Evolutionary conservation across 2,113 vertebrate genomes (phyloP), one percentile per base, ranked within the genome.

Genomic region (Serranochromis macrocephalus): DNA sequence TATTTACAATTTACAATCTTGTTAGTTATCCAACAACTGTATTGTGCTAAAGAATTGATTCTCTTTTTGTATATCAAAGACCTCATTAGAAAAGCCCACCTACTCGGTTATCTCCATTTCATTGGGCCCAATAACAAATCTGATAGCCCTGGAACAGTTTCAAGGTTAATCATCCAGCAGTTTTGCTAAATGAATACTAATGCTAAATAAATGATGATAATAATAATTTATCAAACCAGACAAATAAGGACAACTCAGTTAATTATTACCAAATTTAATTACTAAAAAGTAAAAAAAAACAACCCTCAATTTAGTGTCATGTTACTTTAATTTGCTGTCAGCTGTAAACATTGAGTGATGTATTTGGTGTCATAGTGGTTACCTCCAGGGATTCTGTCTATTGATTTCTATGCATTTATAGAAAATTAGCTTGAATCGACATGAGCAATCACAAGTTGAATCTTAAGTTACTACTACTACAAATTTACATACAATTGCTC

Each of bases 21-120:
- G 14, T 40, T 10, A 17, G 11, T 75, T 82, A 85, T 94, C 91
- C n/a, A 53, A 84, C 90, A 89, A 91, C 79, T 93, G 87, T 91
- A 88, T 85, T 91, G 87, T 83, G 31, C 79, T 91, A 73, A 84
- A 90, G 91, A 94, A 94, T 16, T 84, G 82, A 82, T 51, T 87
- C 55, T 90, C 66, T 86, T 80, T 93, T 92, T 89, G 83, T 92
- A 90, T 92, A 84, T 85, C 84, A 80, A 85, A 93, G 78, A 87
- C 92, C 92, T 94, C 92, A 95, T 95, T 94, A 95, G 93, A 93
- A 90, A 94, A 91, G 82, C 85, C 84, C 85, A 85, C 68, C 79
- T 45, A 57, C 82, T 55, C 73, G 54, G 40, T 88, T 91, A 92
- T 87, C 58, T 73, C 12, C 24, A 68, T 85, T 92, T 91, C 87